Evolutionary conservation across 2,888 invertebrate species (phyloP).

Genomic region (Brenthis ino): DNA sequence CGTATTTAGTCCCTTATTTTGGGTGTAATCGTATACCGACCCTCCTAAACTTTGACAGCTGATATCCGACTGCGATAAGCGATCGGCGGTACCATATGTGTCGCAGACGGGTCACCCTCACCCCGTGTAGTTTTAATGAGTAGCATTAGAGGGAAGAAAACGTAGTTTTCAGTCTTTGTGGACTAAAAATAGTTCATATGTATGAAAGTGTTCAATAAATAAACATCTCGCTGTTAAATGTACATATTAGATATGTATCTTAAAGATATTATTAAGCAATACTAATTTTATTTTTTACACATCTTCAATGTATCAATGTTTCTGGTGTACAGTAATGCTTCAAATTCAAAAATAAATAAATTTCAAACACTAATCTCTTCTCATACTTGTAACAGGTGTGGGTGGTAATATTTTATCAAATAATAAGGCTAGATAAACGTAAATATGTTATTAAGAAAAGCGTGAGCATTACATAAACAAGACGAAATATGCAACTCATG

Average conservation of each 20-base stretch:
- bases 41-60: conserved; percentile 63
- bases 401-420: background rate
- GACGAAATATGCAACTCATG: conserved; percentile 18
- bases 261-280: too few species aligned
- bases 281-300: too few species aligned
- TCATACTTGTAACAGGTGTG: too few species aligned
- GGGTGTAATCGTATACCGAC: conserved; percentile 51
- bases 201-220: too few species aligned
- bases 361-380: too few species aligned
- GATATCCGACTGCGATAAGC: conserved; percentile 71
- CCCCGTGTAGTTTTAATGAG: conserved; percentile 28
- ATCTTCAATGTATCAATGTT: too few species aligned
- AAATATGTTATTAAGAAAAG: background rate
- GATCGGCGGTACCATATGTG: conserved; percentile 65
- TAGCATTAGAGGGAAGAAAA: conserved; percentile 1
- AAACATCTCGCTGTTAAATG: too few species aligned
- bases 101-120: conserved; percentile 44
- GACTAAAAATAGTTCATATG: too few species aligned
- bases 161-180: background rate
- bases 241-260: too few species aligned
- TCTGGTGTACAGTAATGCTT: too few species aligned
- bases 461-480: conserved; percentile 16
- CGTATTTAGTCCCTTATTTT: too few species aligned
- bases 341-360: too few species aligned
- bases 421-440: background rate